A percentile compares a stretch with the other conserved stretches of the same genome.
Evolutionary conservation across 2,113 vertebrate genomes (phyloP).

Genomic region (Anoura caudifer): DNA sequence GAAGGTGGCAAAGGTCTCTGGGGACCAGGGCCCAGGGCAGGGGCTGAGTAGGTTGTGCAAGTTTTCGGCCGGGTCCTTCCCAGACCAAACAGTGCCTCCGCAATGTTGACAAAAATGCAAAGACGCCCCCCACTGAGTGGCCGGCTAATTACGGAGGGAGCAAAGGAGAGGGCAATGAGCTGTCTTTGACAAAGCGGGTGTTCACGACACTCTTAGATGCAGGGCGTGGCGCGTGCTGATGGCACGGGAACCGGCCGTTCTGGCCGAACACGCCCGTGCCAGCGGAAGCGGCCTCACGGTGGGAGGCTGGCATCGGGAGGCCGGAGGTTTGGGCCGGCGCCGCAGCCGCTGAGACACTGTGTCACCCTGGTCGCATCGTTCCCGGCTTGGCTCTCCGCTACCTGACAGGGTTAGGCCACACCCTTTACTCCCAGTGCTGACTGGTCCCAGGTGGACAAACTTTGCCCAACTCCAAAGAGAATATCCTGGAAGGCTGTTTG

Average conservation of each 20-base stretch:
- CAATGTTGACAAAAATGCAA: background rate
- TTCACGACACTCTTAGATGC: background rate
- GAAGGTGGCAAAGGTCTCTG: background rate
- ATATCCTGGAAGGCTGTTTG: background rate
- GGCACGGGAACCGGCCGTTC: fast-evolving
- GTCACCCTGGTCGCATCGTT: too few relatives aligned
- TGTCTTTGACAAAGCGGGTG: background rate
- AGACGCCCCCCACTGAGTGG: background rate
- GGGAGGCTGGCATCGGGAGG: too few relatives aligned
- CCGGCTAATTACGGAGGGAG: fast-evolving
- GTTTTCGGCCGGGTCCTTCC: background rate
- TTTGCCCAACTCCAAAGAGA: background rate
- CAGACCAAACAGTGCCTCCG: background rate
- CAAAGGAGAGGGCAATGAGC: background rate
- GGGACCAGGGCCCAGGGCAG: background rate
- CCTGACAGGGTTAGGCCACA: too few relatives aligned
- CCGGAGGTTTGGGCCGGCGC: background rate
- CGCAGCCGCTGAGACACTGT: too few relatives aligned
- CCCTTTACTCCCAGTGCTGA: background rate
- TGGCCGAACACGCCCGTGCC: fast-evolving
- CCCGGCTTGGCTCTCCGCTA: background rate
- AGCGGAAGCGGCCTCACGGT: fast-evolving
- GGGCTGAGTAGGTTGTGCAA: background rate
- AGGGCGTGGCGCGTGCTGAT: fast-evolving
- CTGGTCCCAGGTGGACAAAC: background rate